Base-by-base conservation (phyloP, 2,888 invertebrate species). In the Smittia sp. region DNA sequence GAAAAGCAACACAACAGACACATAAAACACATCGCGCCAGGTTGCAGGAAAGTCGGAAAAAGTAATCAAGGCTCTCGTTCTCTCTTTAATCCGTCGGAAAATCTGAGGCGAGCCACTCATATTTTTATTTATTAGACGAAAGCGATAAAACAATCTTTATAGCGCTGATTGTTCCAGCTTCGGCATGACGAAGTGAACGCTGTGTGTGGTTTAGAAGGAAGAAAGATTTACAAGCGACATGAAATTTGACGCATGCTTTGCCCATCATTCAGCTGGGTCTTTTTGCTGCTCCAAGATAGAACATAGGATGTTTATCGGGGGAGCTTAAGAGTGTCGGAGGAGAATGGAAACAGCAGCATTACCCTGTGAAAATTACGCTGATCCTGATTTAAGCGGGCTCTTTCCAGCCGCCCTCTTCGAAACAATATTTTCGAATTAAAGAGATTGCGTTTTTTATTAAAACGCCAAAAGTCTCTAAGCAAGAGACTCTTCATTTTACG, bases 381-480 rank as follows among this genome's bases (percentile, higher is more conserved):
- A 69, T 69, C 68, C 68, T 69, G 68, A 69, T 69, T 69, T 69
- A 69, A 39, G 39, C 13, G 46, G 1, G 22, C 63, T 6, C 24
- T 58, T 58, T 58, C 58, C 58, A 4, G 7, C 58, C 22, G 2
- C 46, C 58, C 9, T 38, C 27, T 39, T 15, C 18, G 67, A 41
- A 69, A 52, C 46, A 27, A 69, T 69, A 69, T 69, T 46, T 69
- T 25, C 46, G 68, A 46, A 69, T 69, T 69, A 69, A 69, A 69
- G 68, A 11, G 52, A 38, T 67, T 67, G 46, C 9, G 39, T 69
- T 52, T n/a, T 18, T 39, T 63, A 63, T 63, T 63, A 27, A 24
- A 63, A 63, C n/a, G 58, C 58, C 27, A 63, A 27, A 62, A 62
- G 24, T 62, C 62, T 62, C n/a, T 62, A 62, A 52, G 13, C 13